A percentile compares a stretch with the other conserved stretches of the same genome.
Conservation (phyloP, 2,888 invertebrate species). For the Loripinus fragilis region DNA sequence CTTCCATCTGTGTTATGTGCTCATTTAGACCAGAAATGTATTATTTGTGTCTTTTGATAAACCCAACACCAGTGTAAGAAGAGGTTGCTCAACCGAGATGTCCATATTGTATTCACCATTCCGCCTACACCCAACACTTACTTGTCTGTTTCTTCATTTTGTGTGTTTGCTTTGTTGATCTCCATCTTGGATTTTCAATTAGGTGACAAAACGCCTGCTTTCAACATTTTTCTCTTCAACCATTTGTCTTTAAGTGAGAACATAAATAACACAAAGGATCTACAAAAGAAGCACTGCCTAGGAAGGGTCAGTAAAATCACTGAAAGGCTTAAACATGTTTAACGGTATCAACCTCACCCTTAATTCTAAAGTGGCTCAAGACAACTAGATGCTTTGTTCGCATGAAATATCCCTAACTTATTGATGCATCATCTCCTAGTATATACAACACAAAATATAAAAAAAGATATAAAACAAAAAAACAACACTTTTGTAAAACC, state of each 20-base stretch:
- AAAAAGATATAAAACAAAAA: not conserved
- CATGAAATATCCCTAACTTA: too few relatives aligned
- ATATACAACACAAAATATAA: too few relatives aligned
- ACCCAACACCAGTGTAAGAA: not conserved
- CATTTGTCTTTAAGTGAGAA: too few relatives aligned
- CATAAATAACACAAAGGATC: too few relatives aligned
- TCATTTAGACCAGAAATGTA: not conserved
- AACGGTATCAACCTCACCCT: too few relatives aligned
- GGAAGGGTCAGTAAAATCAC: too few relatives aligned
- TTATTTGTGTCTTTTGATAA: slow-evolving; percentile 1
- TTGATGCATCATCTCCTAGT: too few relatives aligned
- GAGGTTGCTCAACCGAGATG: not conserved
- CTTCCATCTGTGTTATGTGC: not conserved
- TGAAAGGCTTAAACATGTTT: too few relatives aligned
- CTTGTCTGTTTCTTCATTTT: not conserved
- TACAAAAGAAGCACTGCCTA: too few relatives aligned
- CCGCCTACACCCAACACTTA: not conserved
- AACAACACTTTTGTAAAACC: not conserved
- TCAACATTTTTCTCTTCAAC: not conserved
- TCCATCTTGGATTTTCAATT: not conserved
- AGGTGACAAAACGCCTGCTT: not conserved
- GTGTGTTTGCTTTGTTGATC: not conserved
- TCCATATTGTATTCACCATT: not conserved
- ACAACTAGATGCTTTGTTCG: too few relatives aligned
- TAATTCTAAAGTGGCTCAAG: too few relatives aligned